Percentiles rank a stretch among this genome's conserved stretches.
phyloP scores from a whole-genome alignment of 2,888 invertebrate species.

The Hololepta plana region DNA sequence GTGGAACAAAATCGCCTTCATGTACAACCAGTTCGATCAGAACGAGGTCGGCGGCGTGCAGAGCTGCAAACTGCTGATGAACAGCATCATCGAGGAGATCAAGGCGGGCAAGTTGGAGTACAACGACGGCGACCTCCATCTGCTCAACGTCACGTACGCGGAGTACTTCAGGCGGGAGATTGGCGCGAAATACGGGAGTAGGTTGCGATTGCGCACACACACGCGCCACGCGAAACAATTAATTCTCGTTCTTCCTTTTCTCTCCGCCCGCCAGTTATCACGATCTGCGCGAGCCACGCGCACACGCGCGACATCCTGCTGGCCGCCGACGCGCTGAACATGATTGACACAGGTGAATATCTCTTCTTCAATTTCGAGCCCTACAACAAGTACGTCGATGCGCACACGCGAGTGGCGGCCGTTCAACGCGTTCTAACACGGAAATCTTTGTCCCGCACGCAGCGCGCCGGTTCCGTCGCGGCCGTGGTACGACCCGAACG shows the following conservation, averaged over 20 bases:
- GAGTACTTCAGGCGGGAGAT: constrained; percentile 47
- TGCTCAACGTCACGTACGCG: constrained; percentile 32
- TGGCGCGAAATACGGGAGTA: constrained; percentile 52
- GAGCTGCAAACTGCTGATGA: constrained; percentile 63
- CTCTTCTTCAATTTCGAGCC: constrained; percentile 96
- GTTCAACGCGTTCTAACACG: no score
- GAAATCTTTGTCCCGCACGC: no score
- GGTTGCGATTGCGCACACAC: constrained; percentile 27
- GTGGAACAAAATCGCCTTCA: constrained; percentile 53
- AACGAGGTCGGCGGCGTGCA: constrained; percentile 44
- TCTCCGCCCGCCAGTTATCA: constrained; percentile 90
- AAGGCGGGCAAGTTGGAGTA: constrained; percentile 28
- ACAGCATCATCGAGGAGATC: constrained; percentile 44
- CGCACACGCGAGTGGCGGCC: no score
- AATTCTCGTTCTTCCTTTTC: no score
- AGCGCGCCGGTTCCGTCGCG: constrained; percentile 31
- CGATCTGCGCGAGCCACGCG: constrained; percentile 79
- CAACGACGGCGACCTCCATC: constrained; percentile 41
- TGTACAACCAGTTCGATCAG: constrained; percentile 61
- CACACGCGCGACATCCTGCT: constrained; percentile 85
- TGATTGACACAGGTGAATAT: constrained; percentile 93
- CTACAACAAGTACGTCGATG: constrained; percentile 68
- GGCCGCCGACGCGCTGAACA: constrained; percentile 84
- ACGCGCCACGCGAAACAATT: no score
- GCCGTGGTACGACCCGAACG: constrained; percentile 76